Base-by-base conservation (phyloP, 2,888 invertebrate species). In the Chrysina gloriosa region DNA sequence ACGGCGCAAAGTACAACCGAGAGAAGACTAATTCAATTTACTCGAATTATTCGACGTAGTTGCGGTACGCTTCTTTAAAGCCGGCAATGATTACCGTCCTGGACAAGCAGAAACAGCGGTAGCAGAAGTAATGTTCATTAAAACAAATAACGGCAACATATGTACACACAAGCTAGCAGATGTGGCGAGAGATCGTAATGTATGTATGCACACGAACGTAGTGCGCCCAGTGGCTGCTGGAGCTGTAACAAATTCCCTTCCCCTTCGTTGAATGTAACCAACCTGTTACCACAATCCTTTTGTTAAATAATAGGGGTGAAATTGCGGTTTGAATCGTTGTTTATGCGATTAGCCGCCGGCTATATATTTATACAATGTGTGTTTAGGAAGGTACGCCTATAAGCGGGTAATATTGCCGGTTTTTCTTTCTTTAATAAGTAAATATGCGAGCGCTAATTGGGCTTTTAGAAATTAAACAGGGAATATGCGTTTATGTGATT, bases 231-330 rank as follows among this genome's bases (percentile, higher is more conserved):
- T 19, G 7, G 11, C 6, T 31, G n/a, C 11, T 16, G 16, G 29
- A n/a, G 31, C 39, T 58, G 58, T 58, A 39, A 58, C 58, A 58
- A 54, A 54, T 54, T 54, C 21, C 21, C 21, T 34, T 58, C 58
- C 58, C 58, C 58, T 31, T 4, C 11, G 9, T 5, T 19, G 54
- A 19, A 54, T 39, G 58, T 58, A 58, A 39, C 58, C 58, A 58
- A 58, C 58, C 58, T 58, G 58, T 58, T 58, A 58, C 58, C 58
- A 58, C 58, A 58, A 58, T 58, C 58, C 58, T 58, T 58, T 58
- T 58, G 58, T 58, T 58, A 58, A 58, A 58, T 58, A 58, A 58
- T 58, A 58, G 58, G 58, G 58, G 58, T 58, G 58, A 58, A 58
- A 58, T 58, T 58, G 58, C 39, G 58, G 58, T 58, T 39, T 58